Percentiles rank a stretch among this genome's conserved stretches.
Evolutionary conservation across 2,888 invertebrate species (phyloP).

Genomic region (Patella pellucida): DNA sequence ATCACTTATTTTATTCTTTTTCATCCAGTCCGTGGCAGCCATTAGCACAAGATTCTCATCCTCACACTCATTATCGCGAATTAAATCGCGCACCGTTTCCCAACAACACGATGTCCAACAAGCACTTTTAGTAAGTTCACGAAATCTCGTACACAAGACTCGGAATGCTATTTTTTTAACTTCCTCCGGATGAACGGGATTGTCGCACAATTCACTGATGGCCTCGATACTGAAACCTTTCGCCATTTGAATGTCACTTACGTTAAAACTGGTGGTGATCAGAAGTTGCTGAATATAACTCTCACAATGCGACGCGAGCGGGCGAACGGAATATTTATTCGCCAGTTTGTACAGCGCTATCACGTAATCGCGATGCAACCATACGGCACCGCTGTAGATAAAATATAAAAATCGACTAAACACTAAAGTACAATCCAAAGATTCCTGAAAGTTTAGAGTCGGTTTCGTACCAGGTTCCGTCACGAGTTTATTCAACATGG

Average conservation of each 20-base stretch:
- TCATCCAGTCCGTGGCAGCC: conserved; percentile 65
- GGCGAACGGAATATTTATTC: conserved; percentile 62
- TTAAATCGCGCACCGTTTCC: conserved; percentile 56
- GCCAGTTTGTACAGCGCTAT: conserved; percentile 64
- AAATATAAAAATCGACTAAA: conserved; percentile 67
- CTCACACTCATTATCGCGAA: conserved; percentile 53
- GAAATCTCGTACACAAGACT: conserved; percentile 57
- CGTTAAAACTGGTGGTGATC: conserved; percentile 34
- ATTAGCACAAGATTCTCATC: conserved; percentile 62
- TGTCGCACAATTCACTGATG: conserved; percentile 38
- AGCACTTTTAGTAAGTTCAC: conserved; percentile 50
- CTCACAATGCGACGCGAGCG: conserved; percentile 63
- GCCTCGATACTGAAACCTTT: conserved; percentile 35
- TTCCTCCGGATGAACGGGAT: conserved; percentile 45
- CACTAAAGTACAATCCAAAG: conserved; percentile 59
- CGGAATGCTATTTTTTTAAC: conserved; percentile 52
- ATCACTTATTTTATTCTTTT: conserved; percentile 60
- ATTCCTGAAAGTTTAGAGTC: conserved; percentile 54
- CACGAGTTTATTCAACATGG: conserved; percentile 49
- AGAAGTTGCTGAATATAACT: conserved; percentile 61
- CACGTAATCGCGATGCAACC: conserved; percentile 65
- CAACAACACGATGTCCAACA: conserved; percentile 55
- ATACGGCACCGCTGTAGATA: conserved; percentile 66
- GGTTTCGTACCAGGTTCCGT: conserved; percentile 38
- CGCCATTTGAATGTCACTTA: conserved; percentile 17